These are phyloP conservation scores for Marcusenius ussheri DNA, from an alignment of 2,113 vertebrate species.

Conservation along the genomic window DNA sequence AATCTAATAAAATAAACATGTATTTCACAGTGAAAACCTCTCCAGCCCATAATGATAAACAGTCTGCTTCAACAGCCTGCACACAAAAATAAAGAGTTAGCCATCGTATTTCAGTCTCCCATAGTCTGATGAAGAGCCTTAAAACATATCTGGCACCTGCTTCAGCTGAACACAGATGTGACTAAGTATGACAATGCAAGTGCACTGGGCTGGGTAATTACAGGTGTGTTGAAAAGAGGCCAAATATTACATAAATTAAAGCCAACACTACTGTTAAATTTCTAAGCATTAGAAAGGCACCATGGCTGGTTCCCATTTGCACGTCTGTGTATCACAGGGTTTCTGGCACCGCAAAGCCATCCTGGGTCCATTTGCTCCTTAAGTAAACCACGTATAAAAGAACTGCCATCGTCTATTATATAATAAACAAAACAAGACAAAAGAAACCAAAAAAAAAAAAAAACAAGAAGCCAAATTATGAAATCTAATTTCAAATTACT, in stretches of 20 bases:
- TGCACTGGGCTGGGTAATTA: background rate
- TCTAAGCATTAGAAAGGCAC: background rate
- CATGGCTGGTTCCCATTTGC: background rate
- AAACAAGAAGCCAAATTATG: background rate
- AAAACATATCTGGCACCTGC: background rate
- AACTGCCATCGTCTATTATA: background rate
- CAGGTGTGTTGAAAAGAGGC: background rate
- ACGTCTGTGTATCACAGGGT: background rate
- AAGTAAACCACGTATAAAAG: background rate
- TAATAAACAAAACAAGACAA: background rate
- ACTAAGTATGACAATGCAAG: background rate
- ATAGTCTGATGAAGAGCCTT: background rate
- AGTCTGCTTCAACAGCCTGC: background rate
- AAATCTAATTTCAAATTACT: background rate
- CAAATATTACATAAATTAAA: background rate
- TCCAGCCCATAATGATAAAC: background rate
- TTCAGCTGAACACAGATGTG: background rate
- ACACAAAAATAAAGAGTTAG: background rate
- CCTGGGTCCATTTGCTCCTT: background rate
- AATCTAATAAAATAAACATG: constrained; percentile 1
- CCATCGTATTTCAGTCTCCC: background rate
- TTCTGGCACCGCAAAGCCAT: background rate
- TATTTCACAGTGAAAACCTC: background rate
- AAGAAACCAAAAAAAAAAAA: background rate
- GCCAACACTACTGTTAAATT: background rate